Evolutionary conservation across 2,797 vertebrate genomes (phyloP).

Genomic region (Hoplostethus mediterraneus): DNA sequence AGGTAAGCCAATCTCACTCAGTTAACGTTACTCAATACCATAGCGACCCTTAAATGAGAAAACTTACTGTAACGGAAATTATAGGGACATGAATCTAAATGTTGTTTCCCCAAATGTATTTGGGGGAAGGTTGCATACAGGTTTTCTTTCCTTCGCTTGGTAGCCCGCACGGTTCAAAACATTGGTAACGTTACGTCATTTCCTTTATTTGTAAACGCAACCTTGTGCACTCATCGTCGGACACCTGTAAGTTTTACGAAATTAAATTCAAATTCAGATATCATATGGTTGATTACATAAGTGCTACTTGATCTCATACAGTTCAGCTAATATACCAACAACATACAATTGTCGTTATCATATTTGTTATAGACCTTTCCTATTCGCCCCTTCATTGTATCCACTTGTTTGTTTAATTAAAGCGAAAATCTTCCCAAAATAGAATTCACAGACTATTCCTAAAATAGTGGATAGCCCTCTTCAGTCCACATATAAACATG

Average conservation of each 20-base stretch:
- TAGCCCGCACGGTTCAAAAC: conserved; percentile 73
- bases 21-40: not conserved
- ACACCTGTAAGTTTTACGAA: not conserved
- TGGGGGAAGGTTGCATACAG: conserved; percentile 23
- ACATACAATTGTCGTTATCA: not conserved
- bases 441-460: too few relatives aligned
- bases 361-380: not conserved
- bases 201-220: conserved; percentile 47
- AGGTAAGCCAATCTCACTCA: not conserved
- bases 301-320: too few relatives aligned
- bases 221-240: not conserved
- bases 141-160: conserved; percentile 12
- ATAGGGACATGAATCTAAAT: conserved; percentile 62
- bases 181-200: conserved; percentile 61
- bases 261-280: too few relatives aligned
- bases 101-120: conserved; percentile 20
- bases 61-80: conserved; percentile 57
- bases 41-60: not conserved
- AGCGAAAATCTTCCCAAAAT: too few relatives aligned
- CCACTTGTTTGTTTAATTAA: too few relatives aligned
- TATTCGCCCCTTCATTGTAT: not conserved
- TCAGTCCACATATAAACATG: too few relatives aligned
- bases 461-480: too few relatives aligned
- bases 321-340: not conserved
- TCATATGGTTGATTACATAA: too few relatives aligned